A percentile compares a stretch with the other conserved stretches of the same genome.
Conservation (phyloP, 1,140 invertebrate genomes). For the Orussus abietinus region DNA sequence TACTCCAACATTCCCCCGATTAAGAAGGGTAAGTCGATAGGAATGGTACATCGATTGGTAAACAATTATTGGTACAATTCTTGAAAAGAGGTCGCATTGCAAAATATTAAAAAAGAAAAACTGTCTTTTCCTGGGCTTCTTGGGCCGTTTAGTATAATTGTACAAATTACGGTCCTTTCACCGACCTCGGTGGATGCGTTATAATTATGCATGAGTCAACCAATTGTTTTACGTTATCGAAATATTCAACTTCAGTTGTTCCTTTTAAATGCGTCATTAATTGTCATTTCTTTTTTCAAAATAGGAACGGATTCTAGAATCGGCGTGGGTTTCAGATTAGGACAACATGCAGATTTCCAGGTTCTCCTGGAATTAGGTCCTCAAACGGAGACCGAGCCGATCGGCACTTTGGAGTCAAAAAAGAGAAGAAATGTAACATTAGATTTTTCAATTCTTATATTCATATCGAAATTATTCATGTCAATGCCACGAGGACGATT, state of each 20-base stretch:
- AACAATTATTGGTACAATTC: too few relatives aligned
- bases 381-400: slow-evolving; percentile 64
- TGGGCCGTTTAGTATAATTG: slow-evolving; percentile 2
- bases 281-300: slow-evolving; percentile 21
- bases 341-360: slow-evolving; percentile 77
- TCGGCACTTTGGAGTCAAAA: slow-evolving; percentile 49
- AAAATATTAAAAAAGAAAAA: slow-evolving; percentile 12
- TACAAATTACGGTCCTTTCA: neutral
- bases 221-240: neutral
- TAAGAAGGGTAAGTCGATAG: slow-evolving; percentile 66
- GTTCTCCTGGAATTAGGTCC: slow-evolving; percentile 73
- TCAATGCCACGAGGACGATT: too few relatives aligned
- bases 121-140: slow-evolving; percentile 6
- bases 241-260: neutral
- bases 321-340: slow-evolving; percentile 74
- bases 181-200: slow-evolving; percentile 4
- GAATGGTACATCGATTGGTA: too few relatives aligned
- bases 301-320: slow-evolving; percentile 75
- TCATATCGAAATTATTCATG: neutral
- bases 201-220: slow-evolving; percentile 1
- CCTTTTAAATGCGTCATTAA: neutral
- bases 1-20: slow-evolving; percentile 81
- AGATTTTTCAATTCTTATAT: slow-evolving; percentile 1
- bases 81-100: slow-evolving; percentile 1
- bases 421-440: slow-evolving; percentile 33